Base-by-base conservation (phyloP, 2,113 vertebrate genomes). In the Aramus guarauna region DNA sequence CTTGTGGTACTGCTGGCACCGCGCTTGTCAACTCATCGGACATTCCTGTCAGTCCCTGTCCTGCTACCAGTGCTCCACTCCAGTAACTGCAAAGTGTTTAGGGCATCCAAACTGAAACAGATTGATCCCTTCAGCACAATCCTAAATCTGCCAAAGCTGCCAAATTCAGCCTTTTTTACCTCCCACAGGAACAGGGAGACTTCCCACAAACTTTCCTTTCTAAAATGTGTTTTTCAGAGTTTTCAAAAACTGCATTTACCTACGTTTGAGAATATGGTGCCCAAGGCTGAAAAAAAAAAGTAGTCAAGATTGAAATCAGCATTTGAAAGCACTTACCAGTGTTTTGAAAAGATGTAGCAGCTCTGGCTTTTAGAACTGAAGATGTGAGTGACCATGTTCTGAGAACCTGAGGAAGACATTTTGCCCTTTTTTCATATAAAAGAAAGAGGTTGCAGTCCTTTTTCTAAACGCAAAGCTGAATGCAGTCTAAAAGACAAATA, bases 51-150 rank as follows among this genome's bases (percentile, higher is more conserved):
- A 79, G 66, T 32, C 30, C 59, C 45, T 5, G 4, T 69, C 19
- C 63, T 76, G 75, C 45, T 43, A 50, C 67, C 48, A 43, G 36
- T 16, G 22, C 47, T 83, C 30, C n/a, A 6, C 39, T 69, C 22
- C 68, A 77, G 45, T 20, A 83, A 58, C 45, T 66, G 59, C 47
- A 52, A 63, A 92, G 60, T 24, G 63, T 36, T 76, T 43, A 59
- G 93, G 7, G 69, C 47, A 77, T 72, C 64, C 85, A 82, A 0
- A 75, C 43, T 73, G 48, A 90, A 95, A 76, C 62, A 94, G 67
- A 78, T 56, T 59, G 85, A 79, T 84, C 50, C 94, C 36, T 93
- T 92, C 95, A 90, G 63, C 82, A 91, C 56, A 74, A 82, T 69
- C 52, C 59, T 32, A 39, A 72, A 3, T 39, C 56, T 86, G 88